Evolutionary conservation across 2,888 invertebrate species (phyloP), one percentile per base, ranked within the genome.

Genomic region (Cryptocephalus moraei): DNA sequence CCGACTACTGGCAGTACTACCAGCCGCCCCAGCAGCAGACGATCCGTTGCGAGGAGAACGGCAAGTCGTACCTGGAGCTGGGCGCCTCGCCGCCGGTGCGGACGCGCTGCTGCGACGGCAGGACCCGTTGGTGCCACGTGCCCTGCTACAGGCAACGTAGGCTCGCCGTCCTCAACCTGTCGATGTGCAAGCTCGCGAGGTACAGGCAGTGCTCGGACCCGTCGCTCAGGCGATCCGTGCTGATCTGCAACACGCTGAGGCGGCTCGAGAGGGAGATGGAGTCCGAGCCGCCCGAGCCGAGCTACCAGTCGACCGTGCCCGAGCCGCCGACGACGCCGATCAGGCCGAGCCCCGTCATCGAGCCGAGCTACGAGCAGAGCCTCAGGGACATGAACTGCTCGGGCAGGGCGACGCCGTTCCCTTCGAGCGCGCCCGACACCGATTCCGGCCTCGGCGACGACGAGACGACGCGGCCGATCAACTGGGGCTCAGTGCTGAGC

Each of bases 241-340:
- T 94, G 52, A 92, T 94, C 63, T 91, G 91, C 76, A 93, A 93
- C 72, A 92, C 93, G 47, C 70, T 93, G 55, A 83, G 91, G 67
- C 50, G 62, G 43, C 44, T 56, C n/a, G 53, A 53, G 41, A 45
- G 81, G 84, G 67, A 93, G 73, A 87, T 93, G 80, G 90, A 90
- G 68, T 74, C 78, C 55, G 78, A 80, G 65, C 77, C 79, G 38
- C 75, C 64, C 55, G 69, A 65, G 58, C 67, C 62, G 59, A 73
- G 48, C 67, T 75, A 64, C 61, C 67, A 49, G 56, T 66, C 46
- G 10, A 33, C 43, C 41, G 67, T 73, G 58, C 74, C 73, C 40
- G 69, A 73, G 64, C 22, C 69, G n/a, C 62, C 69, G 43, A 66
- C 69, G 22, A 70, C 67, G 40, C 65, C 64, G 31, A 66, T 58